A percentile compares a stretch with the other conserved stretches of the same genome.
phyloP scores from a whole-genome alignment of 1,140 invertebrate species.

The Micrasema minimum region DNA sequence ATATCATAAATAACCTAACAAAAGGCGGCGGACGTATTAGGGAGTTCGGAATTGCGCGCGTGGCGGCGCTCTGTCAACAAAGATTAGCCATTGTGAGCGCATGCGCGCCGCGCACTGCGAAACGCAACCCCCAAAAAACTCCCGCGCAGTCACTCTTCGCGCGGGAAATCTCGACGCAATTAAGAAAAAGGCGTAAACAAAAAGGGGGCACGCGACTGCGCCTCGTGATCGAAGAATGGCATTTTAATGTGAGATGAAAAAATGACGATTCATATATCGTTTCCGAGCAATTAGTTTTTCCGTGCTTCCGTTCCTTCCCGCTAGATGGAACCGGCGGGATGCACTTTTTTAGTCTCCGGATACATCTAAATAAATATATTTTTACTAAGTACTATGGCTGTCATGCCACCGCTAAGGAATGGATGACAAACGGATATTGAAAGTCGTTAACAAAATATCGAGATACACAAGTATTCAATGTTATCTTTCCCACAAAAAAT shows the following conservation, averaged over 20 bases:
- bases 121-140: constrained; percentile 29
- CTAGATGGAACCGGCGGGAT: constrained; percentile 13
- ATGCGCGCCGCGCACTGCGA: constrained; percentile 26
- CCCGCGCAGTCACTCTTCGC: constrained; percentile 33
- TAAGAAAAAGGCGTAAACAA: constrained; percentile 55
- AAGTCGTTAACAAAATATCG: too few species aligned
- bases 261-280: constrained; percentile 38
- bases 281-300: constrained; percentile 50
- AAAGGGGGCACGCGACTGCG: constrained; percentile 44
- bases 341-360: constrained; percentile 25
- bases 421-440: too few species aligned
- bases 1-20: constrained; percentile 54
- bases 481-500: too few species aligned
- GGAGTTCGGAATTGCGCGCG: constrained; percentile 42
- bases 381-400: constrained; percentile 22
- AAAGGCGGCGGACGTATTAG: constrained; percentile 45
- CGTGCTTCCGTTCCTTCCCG: constrained; percentile 42
- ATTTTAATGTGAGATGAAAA: constrained; percentile 29
- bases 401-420: neutral
- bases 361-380: constrained; percentile 41
- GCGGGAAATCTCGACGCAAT: constrained; percentile 53
- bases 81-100: constrained; percentile 52
- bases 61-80: constrained; percentile 53
- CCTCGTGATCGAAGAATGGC: constrained; percentile 16
- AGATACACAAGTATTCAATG: too few species aligned